A percentile compares a stretch with the other conserved stretches of the same genome.
These are phyloP conservation scores for Neoscelio sp. DNA, from an alignment of 2,888 invertebrate genomes.

Conservation along the genomic window DNA sequence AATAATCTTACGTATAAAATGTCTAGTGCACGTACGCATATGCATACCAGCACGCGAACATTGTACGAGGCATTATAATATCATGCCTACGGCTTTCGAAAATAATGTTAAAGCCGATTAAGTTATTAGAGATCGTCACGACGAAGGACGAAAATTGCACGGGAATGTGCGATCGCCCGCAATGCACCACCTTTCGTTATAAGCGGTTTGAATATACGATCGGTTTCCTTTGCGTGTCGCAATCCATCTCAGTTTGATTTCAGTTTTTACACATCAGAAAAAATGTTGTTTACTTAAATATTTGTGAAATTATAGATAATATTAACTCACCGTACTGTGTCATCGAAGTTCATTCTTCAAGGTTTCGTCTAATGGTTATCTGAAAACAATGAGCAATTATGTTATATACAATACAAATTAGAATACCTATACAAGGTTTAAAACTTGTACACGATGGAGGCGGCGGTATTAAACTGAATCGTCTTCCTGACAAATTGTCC, in stretches of 20 bases:
- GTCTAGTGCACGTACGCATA: constrained; percentile 47
- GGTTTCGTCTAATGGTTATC: too few species aligned
- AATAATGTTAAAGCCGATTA: constrained; percentile 75
- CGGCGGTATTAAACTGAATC: too few species aligned
- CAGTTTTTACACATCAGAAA: neutral
- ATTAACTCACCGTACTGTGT: constrained; percentile 5
- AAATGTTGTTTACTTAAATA: neutral
- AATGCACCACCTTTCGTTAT: constrained; percentile 54
- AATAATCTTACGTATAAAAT: constrained; percentile 54
- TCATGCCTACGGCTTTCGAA: constrained; percentile 70
- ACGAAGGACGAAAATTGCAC: constrained; percentile 64
- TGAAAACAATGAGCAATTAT: too few species aligned
- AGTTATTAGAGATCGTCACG: constrained; percentile 71
- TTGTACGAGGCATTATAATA: constrained; percentile 50
- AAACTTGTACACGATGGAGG: too few species aligned
- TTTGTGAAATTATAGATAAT: constrained; percentile 2
- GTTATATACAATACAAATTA: too few species aligned
- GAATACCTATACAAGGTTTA: too few species aligned
- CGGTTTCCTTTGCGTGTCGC: constrained; percentile 68
- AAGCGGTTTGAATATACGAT: constrained; percentile 66
- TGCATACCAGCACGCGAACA: constrained; percentile 60
- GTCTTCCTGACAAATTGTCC: too few species aligned
- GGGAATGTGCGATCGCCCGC: constrained; percentile 53
- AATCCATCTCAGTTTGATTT: constrained; percentile 57
- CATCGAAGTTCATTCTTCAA: too few species aligned